These are phyloP conservation scores for Epinephelus awoara DNA, from an alignment of 2,797 vertebrate species.

Conservation along the genomic window DNA sequence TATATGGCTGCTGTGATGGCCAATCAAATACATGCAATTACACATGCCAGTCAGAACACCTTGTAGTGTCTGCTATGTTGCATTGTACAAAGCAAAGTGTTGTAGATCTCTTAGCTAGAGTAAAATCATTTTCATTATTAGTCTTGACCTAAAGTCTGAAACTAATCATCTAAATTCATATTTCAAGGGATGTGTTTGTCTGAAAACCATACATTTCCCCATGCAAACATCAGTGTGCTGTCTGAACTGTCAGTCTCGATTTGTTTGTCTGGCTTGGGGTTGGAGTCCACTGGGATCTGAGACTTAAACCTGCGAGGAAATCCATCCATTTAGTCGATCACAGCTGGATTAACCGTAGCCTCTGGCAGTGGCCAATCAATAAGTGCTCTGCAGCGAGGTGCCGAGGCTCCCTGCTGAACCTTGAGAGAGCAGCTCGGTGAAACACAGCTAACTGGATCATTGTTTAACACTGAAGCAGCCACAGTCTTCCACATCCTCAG, in stretches of 20 bases:
- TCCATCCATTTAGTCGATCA: constrained; percentile 64
- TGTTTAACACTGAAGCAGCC: constrained; percentile 38
- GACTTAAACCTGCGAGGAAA: constrained; percentile 57
- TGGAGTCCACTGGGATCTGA: constrained; percentile 22
- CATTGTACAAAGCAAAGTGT: not conserved
- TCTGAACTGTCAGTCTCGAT: constrained; percentile 22
- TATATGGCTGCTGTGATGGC: not conserved
- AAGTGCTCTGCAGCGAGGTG: constrained; percentile 28
- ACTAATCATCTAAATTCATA: not conserved
- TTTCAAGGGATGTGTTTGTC: not conserved
- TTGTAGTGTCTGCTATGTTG: too few species aligned
- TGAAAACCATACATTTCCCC: not conserved
- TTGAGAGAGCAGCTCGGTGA: constrained; percentile 21
- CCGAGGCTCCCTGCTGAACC: constrained; percentile 25
- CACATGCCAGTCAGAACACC: not conserved
- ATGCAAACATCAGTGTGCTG: not conserved
- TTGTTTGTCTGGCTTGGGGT: constrained; percentile 6
- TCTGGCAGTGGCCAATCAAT: constrained; percentile 63
- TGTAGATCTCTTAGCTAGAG: not conserved
- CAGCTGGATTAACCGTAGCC: constrained; percentile 68
- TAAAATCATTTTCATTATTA: not conserved
- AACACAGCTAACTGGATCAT: constrained; percentile 41
- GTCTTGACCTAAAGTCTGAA: not conserved
- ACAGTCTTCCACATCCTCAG: constrained; percentile 16
- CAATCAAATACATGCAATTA: not conserved